Percentiles rank a stretch among this genome's conserved stretches.
These are phyloP conservation scores for Agelas oroides DNA, from an alignment of 37 sponge, comb jelly and placozoan genomes.

Conservation along the genomic window DNA sequence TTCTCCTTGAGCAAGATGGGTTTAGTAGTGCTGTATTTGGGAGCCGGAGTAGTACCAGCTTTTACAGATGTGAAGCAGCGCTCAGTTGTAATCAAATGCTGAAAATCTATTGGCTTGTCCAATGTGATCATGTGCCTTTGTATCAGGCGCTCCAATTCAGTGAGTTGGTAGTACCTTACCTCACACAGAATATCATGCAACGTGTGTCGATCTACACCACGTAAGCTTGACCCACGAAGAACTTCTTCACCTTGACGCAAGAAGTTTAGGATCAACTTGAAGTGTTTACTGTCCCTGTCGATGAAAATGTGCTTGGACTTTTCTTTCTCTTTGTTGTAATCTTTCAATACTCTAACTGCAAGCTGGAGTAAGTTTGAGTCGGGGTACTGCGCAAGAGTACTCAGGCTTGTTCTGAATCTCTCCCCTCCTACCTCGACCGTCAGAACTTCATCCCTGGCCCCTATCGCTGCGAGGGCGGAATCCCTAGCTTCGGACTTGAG, in stretches of 20 bases:
- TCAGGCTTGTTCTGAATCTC: not conserved
- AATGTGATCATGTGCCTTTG: not conserved
- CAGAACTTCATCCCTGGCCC: not conserved
- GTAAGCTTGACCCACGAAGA: not conserved
- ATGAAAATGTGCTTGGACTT: conserved; percentile 30
- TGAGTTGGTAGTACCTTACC: conserved; percentile 37
- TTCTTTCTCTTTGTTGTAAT: not conserved
- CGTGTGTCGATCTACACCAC: not conserved
- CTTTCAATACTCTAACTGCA: not conserved
- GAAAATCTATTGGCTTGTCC: not conserved
- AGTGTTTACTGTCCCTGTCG: conserved; percentile 57
- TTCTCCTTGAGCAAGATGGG: not conserved
- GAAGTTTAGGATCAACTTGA: conserved; percentile 55
- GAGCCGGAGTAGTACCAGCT: not conserved
- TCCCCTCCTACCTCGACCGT: conserved; percentile 28
- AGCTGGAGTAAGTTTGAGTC: conserved; percentile 32
- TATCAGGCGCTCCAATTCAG: conserved; percentile 16
- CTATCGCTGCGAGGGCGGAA: not conserved
- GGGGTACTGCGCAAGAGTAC: conserved; percentile 4
- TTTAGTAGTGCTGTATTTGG: conserved; percentile 16
- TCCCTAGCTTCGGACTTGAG: not conserved
- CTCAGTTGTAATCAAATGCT: not conserved
- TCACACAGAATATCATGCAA: conserved; percentile 41
- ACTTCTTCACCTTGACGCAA: conserved; percentile 41
- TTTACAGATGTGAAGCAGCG: not conserved